Evolutionary conservation across 2,797 vertebrate genomes (phyloP), one percentile per base, ranked within the genome.

Genomic region (Lateolabrax maculatus): DNA sequence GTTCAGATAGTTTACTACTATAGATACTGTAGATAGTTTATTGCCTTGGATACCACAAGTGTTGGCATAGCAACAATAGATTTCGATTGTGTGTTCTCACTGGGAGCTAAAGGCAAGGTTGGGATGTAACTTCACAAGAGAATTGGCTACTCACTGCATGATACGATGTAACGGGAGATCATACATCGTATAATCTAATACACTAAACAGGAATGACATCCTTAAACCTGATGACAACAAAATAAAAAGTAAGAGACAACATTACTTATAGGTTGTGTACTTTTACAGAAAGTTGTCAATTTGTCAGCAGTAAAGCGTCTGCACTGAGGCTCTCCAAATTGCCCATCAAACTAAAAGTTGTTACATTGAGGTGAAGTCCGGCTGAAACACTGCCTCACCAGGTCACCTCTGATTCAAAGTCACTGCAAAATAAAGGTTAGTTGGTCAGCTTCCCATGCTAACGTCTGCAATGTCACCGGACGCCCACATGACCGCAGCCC

Each of bases 1-100:
- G 65, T 71, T 84, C 69, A 78, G 71, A 86, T 84, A 80, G 83
- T 87, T 90, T 88, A 86, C 79, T 83, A 77, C 81, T 84, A 81
- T 81, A 84, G 86, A 88, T 86, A 75, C 87, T 84, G 71, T 81
- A 78, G 84, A 90, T 92, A 67, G 72, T 90, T 88, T 90, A 90
- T 85, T 89, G 75, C 83, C 81, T 83, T 85, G 77, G 77, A 88
- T 81, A 84, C 84, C 74, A 67, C 75, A 76, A 58, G 75, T 81
- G 87, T 87, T 92, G 87, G 87, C 86, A 89, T 86, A 80, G 85
- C 90, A 91, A 89, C 90, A 87, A 87, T 84, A 88, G 87, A 83
- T 88, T 84, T 84, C 41, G 72, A 76, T 66, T 66, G 77, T 80
- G 68, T 80, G 55, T 55, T 71, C 52, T 62, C 62, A 64, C 64